These are phyloP conservation scores for Eriocheir sinensis DNA, from an alignment of 1,140 invertebrate genomes.

Conservation along the genomic window DNA sequence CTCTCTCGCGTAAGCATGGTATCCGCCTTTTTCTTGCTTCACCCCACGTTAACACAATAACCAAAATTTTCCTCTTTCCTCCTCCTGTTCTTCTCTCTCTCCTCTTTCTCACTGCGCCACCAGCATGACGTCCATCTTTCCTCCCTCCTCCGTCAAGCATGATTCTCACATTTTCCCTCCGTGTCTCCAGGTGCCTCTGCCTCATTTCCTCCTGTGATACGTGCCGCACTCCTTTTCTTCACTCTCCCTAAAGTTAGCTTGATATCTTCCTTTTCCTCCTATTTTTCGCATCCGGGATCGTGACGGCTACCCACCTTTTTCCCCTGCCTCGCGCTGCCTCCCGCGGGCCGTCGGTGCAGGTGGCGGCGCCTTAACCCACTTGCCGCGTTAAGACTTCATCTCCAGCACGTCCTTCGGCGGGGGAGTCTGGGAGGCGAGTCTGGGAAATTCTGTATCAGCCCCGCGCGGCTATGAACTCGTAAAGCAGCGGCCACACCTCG, in stretches of 20 bases:
- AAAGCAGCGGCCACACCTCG: constrained; percentile 1
- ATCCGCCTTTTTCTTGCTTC: neutral
- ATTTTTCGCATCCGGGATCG: neutral
- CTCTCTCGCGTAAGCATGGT: neutral
- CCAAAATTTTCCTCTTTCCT: neutral
- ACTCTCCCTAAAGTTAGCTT: neutral
- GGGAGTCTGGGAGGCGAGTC: neutral
- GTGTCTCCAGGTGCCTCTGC: neutral
- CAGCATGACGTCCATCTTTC: neutral
- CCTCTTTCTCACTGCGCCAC: too few relatives aligned
- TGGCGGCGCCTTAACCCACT: neutral
- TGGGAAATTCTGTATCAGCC: neutral
- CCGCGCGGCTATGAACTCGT: neutral
- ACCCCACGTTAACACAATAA: neutral
- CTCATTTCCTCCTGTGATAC: neutral
- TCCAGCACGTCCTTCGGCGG: neutral
- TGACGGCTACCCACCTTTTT: neutral
- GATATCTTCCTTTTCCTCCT: neutral
- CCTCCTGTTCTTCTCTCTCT: too few relatives aligned
- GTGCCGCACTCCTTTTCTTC: neutral
- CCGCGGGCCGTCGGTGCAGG: neutral
- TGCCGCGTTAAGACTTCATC: constrained; percentile 21
- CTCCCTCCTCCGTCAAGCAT: neutral
- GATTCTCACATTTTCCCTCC: constrained; percentile 3
- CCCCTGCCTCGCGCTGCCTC: neutral